Evolutionary conservation across 2,113 vertebrate species (phyloP).

Genomic region (Gnathonemus echidnorhynchus): DNA sequence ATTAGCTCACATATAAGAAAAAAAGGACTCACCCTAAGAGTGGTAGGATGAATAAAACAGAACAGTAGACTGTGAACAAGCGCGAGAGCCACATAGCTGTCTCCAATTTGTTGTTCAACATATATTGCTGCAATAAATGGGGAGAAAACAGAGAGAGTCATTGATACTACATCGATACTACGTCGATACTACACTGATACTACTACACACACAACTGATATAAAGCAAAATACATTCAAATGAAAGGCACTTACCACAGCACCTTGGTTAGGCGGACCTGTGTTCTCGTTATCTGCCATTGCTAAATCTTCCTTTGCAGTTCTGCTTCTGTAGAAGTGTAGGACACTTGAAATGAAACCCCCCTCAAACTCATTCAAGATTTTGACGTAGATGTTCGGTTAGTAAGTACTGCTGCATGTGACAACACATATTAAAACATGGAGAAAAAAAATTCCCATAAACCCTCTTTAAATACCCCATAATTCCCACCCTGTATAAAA

Average conservation of each 20-base stretch:
- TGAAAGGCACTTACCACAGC: constrained; percentile 47
- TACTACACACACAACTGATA: background rate
- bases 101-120: constrained; percentile 91
- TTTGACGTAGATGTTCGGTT: background rate
- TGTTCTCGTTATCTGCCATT: constrained; percentile 60
- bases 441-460: background rate
- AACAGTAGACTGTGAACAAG: constrained; percentile 94
- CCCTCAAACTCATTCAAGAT: background rate
- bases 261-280: constrained; percentile 46
- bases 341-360: background rate
- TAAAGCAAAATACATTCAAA: background rate
- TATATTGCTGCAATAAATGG: constrained; percentile 75
- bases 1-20: background rate
- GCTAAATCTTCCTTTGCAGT: background rate
- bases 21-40: constrained; percentile 76
- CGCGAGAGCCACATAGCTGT: constrained; percentile 98
- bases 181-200: background rate
- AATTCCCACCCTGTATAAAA: background rate
- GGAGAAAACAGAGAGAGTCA: background rate
- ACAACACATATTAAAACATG: background rate
- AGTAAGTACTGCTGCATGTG: background rate
- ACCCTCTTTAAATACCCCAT: background rate
- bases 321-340: background rate
- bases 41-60: constrained; percentile 90
- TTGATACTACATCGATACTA: background rate